Percentiles rank a stretch among this genome's conserved stretches.
Evolutionary conservation across 2,113 vertebrate species (phyloP).

Genomic region (Deroptyus accipitrinus): DNA sequence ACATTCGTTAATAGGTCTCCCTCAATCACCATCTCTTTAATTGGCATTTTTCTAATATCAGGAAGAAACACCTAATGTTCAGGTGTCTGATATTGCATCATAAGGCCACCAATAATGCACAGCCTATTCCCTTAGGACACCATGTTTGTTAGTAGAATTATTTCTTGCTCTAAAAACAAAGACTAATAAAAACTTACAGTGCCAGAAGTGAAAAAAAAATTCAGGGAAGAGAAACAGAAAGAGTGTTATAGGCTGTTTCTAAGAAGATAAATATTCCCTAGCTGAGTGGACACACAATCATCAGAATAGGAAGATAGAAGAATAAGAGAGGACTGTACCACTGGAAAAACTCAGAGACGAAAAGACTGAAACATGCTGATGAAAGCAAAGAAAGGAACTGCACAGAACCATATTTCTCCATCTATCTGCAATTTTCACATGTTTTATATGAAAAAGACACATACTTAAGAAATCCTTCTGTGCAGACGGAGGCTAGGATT

Average conservation of each 20-base stretch:
- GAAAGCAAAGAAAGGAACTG: neutral
- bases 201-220: neutral
- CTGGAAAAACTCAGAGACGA: neutral
- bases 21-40: constrained; percentile 13
- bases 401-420: neutral
- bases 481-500: neutral
- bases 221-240: neutral
- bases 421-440: neutral
- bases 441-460: neutral
- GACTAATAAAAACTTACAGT: neutral
- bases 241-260: neutral
- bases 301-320: neutral
- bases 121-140: neutral
- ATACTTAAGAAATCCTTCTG: neutral
- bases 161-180: neutral
- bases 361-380: neutral
- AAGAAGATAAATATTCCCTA: neutral
- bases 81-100: neutral
- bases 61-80: neutral
- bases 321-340: neutral
- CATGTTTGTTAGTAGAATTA: neutral
- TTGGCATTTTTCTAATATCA: neutral
- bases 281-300: neutral
- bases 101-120: neutral
- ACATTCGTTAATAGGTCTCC: neutral